These are phyloP conservation scores for Enteromius argenteus DNA, from an alignment of 2,797 vertebrate species.

Conservation along the genomic window DNA sequence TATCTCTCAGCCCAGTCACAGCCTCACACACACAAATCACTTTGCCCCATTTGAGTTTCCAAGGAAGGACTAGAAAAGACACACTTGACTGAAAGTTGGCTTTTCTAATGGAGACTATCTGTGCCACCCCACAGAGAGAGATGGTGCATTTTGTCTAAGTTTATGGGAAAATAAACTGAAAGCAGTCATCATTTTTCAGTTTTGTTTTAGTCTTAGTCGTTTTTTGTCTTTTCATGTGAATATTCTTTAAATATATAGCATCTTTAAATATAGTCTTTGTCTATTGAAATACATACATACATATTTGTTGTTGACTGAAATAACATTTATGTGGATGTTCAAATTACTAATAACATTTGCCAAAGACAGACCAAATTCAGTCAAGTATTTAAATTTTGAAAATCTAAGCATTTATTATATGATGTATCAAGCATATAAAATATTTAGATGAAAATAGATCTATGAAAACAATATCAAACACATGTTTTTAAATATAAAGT, in stretches of 20 bases:
- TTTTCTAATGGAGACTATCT: constrained; percentile 50
- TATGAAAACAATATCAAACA: background rate
- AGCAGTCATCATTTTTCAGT: background rate
- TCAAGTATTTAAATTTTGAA: background rate
- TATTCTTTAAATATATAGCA: background rate
- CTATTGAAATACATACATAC: no score
- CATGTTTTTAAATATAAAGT: no score
- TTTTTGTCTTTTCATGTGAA: background rate
- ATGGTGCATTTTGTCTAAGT: constrained; percentile 35
- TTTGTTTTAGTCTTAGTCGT: background rate
- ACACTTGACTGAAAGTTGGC: constrained; percentile 51
- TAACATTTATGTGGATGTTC: background rate
- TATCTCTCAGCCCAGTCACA: constrained; percentile 50
- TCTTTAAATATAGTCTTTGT: background rate
- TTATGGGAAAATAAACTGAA: constrained; percentile 3
- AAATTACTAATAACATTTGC: background rate
- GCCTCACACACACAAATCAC: constrained; percentile 44
- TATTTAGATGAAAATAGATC: background rate
- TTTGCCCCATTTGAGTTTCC: constrained; percentile 31
- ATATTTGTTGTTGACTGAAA: background rate
- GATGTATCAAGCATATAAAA: background rate
- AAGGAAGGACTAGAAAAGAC: constrained; percentile 47
- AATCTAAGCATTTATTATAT: background rate
- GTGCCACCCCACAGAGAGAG: constrained; percentile 29
- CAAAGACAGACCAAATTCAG: background rate